Conservation (phyloP, 1,140 invertebrate genomes). For the Helicoverpa zea region DNA sequence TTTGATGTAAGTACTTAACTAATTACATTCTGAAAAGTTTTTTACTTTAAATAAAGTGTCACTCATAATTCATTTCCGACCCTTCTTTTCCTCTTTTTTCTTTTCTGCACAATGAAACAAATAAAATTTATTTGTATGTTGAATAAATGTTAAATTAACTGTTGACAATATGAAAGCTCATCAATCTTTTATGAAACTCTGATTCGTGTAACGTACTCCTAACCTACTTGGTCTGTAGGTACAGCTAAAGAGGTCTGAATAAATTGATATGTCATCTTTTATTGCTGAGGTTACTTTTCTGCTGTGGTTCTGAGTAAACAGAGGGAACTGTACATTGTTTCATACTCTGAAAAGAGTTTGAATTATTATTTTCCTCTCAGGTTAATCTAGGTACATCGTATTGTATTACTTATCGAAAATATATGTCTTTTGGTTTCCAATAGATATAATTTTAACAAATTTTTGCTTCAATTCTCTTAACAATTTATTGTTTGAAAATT, state of each 20-base stretch:
- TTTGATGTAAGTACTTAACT: neutral
- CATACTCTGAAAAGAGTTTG: too few species aligned
- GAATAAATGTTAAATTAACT: constrained; percentile 72
- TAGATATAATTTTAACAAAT: too few species aligned
- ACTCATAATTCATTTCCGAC: constrained; percentile 48
- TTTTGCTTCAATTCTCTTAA: too few species aligned
- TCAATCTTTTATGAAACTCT: constrained; percentile 69
- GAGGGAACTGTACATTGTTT: too few species aligned
- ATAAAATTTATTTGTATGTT: constrained; percentile 34
- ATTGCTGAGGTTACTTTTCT: constrained; percentile 44
- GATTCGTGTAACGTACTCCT: constrained; percentile 67
- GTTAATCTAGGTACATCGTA: too few species aligned
- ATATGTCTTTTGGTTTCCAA: too few species aligned
- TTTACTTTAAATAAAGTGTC: neutral
- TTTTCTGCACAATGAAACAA: constrained; percentile 56
- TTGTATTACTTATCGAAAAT: too few species aligned
- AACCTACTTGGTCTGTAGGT: constrained; percentile 61
- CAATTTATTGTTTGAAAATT: neutral
- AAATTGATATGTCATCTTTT: constrained; percentile 76
- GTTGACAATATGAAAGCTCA: constrained; percentile 70
- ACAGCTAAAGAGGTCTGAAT: constrained; percentile 61
- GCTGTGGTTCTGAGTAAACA: constrained; percentile 16
- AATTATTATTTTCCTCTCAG: too few species aligned
- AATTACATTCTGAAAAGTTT: neutral
- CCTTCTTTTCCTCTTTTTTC: constrained; percentile 40